phyloP scores from a whole-genome alignment of 1,140 invertebrate genomes.

The Drosophila athabasca region DNA sequence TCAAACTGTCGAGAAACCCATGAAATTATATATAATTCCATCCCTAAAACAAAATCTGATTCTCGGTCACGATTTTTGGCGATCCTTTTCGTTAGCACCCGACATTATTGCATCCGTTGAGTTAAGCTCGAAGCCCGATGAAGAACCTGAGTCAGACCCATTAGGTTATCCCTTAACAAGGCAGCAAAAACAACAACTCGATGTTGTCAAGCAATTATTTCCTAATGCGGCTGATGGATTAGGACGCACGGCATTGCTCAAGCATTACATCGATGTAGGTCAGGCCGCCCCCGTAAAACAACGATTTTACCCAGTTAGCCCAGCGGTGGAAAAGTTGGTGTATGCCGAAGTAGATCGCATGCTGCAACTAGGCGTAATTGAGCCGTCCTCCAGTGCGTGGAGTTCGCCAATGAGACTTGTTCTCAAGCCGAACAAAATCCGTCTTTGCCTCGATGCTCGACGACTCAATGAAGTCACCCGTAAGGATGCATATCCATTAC shows the following conservation, averaged over 20 bases:
- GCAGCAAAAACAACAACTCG: neutral
- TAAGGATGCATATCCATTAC: neutral
- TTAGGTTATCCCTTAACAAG: neutral
- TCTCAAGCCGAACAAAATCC: too few relatives aligned
- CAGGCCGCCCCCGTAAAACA: neutral
- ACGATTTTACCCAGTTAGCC: conserved; percentile 1
- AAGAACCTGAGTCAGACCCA: neutral
- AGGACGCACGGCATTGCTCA: neutral
- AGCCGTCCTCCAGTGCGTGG: neutral
- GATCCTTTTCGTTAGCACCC: too few relatives aligned
- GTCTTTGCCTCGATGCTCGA: too few relatives aligned
- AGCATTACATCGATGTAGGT: conserved; percentile 5
- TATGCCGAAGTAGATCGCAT: too few relatives aligned
- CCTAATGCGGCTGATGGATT: neutral
- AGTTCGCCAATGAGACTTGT: too few relatives aligned
- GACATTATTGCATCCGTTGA: neutral
- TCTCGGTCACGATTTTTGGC: too few relatives aligned
- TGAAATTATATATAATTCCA: conserved; percentile 12
- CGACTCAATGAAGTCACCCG: too few relatives aligned
- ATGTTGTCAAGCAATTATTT: neutral
- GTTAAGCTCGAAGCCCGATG: neutral
- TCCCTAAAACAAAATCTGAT: neutral
- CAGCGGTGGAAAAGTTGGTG: too few relatives aligned
- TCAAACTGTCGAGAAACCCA: neutral
- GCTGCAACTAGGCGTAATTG: too few relatives aligned